These are phyloP conservation scores for Macrochelys suwanniensis DNA, from an alignment of 2,797 vertebrate genomes.

Conservation along the genomic window DNA sequence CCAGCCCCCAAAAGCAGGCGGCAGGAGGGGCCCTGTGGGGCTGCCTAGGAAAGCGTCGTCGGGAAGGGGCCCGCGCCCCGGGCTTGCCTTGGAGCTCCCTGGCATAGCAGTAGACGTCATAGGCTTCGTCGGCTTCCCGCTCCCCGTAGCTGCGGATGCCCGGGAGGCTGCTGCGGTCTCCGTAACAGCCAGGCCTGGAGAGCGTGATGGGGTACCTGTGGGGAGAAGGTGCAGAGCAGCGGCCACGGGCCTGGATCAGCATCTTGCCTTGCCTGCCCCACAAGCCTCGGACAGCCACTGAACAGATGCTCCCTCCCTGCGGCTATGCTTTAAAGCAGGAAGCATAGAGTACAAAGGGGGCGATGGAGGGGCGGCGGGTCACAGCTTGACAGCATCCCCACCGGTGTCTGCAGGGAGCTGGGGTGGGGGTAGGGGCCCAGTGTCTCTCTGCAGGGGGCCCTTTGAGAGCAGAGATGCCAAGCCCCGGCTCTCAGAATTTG, in stretches of 20 bases:
- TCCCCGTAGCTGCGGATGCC: slow-evolving; percentile 94
- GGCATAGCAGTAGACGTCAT: slow-evolving; percentile 96
- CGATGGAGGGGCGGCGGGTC: too few relatives aligned
- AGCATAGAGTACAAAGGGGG: background rate
- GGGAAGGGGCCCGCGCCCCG: background rate
- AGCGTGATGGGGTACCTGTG: slow-evolving; percentile 94
- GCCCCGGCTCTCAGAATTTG: background rate
- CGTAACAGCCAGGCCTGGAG: slow-evolving; percentile 96
- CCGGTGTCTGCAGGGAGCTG: background rate
- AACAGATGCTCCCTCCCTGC: background rate
- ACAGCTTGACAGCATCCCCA: background rate
- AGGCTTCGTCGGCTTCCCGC: slow-evolving; percentile 87
- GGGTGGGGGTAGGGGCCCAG: background rate
- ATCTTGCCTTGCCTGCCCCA: background rate
- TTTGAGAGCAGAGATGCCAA: background rate
- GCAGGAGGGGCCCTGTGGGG: background rate
- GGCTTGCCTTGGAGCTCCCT: slow-evolving; percentile 87
- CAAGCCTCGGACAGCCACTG: accelerated
- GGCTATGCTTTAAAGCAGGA: background rate
- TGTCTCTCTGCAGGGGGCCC: too few relatives aligned
- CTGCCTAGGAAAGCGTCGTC: background rate
- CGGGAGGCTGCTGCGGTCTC: slow-evolving; percentile 93
- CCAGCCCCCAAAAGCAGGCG: background rate
- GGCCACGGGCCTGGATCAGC: background rate
- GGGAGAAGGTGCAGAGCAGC: background rate